Percentiles rank a stretch among this genome's conserved stretches.
Conservation (phyloP, 2,113 vertebrate species). For the Pithys albifrons region DNA sequence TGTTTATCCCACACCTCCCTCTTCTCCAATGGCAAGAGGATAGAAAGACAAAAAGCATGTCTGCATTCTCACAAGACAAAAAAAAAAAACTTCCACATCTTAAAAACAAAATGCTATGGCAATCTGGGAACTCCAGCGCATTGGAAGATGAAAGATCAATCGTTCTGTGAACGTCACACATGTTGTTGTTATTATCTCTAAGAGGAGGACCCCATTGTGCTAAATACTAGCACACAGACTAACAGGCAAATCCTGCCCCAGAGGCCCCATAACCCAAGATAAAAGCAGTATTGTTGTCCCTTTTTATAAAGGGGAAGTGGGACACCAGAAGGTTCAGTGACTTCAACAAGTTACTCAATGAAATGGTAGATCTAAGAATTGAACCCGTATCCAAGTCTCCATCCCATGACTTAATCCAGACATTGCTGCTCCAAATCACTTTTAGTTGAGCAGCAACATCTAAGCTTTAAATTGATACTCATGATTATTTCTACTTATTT, state of each 20-base stretch:
- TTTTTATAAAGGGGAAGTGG: slow-evolving; percentile 15
- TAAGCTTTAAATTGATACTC: not conserved
- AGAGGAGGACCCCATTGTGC: slow-evolving; percentile 44
- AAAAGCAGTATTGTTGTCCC: slow-evolving; percentile 34
- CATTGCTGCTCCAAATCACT: not conserved
- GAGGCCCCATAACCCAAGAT: slow-evolving; percentile 22
- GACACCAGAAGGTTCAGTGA: slow-evolving; percentile 14
- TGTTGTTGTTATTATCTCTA: slow-evolving; percentile 57
- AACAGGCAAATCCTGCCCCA: slow-evolving; percentile 24
- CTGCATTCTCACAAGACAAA: not conserved
- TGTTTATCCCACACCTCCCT: not conserved
- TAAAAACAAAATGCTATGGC: not conserved
- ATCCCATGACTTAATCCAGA: not conserved
- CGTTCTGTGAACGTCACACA: not conserved
- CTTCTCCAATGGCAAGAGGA: not conserved
- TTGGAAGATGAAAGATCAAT: slow-evolving; percentile 40
- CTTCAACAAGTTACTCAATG: not conserved
- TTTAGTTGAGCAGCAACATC: not conserved
- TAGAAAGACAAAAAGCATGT: not conserved
- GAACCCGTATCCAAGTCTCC: not conserved
- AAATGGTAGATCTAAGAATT: not conserved
- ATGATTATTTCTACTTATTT: not conserved
- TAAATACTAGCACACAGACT: not conserved
- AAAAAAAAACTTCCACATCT: not conserved
- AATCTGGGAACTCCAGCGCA: slow-evolving; percentile 22